phyloP scores from a whole-genome alignment of 2,797 vertebrate species.

The Peromyscus eremicus region DNA sequence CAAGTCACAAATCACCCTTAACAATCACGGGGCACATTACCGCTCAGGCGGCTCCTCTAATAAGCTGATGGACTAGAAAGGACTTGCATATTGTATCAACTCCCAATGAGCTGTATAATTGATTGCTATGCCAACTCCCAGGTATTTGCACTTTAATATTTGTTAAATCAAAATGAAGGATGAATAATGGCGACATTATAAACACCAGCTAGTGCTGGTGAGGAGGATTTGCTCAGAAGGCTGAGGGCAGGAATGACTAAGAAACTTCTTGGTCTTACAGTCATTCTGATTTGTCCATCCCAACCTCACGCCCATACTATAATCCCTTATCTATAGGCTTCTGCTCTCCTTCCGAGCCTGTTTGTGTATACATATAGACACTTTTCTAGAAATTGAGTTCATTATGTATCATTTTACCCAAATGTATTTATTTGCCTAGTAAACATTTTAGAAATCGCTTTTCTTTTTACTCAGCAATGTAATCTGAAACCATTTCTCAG shows the following conservation, averaged over 20 bases:
- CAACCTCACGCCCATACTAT: neutral
- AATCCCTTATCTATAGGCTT: neutral
- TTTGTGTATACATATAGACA: neutral
- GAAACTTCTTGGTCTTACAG: neutral
- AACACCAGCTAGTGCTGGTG: neutral
- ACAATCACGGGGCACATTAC: slow-evolving; percentile 12
- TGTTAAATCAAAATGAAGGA: slow-evolving; percentile 40
- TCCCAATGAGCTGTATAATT: neutral
- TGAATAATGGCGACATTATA: neutral
- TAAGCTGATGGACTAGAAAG: slow-evolving; percentile 37
- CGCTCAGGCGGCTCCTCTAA: neutral
- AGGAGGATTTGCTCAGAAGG: neutral
- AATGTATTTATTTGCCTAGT: neutral
- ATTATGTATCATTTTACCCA: slow-evolving; percentile 12
- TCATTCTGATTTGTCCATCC: neutral
- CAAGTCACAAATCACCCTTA: neutral
- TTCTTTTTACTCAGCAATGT: neutral
- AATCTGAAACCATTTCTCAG: neutral
- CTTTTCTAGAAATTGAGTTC: slow-evolving; percentile 44
- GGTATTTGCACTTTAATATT: slow-evolving; percentile 3
- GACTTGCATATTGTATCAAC: neutral
- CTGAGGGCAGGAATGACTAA: neutral
- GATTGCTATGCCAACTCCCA: neutral
- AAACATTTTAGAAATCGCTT: slow-evolving; percentile 41
- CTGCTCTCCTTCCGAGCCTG: slow-evolving; percentile 4